Base-by-base conservation (phyloP, 2,113 vertebrate species). In the Empidonax alnorum region DNA sequence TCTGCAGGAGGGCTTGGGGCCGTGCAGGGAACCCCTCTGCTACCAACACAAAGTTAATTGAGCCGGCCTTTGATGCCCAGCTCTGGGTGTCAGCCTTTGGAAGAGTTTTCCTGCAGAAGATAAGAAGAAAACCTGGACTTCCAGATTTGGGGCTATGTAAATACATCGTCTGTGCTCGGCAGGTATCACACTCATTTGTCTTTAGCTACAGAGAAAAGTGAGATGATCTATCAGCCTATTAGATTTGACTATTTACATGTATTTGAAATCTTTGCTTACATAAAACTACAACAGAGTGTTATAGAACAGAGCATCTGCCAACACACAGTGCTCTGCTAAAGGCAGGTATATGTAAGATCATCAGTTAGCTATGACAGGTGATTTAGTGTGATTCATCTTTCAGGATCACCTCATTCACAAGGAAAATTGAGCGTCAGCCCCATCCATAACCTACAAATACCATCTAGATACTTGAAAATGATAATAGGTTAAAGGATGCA, bases 331-430 rank as follows among this genome's bases (percentile, higher is more conserved):
- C 35, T 88, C 81, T 78, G 73, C 84, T 83, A 37, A 95, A 95
- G 68, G 91, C 93, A 95, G 81, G 86, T 87, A 55, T 44, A 42
- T 39, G 66, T 47, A 88, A 92, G 75, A 95, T 81, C 90, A 93
- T 95, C 92, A 92, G 49, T 94, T 77, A 89, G 77, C 90, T 87
- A 18, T 94, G 89, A 93, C 94, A 97, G 96, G 85, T 72, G 33
- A 97, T 96, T 96, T 93, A 77, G 73, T 19, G 78, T 97, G 97
- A 97, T 97, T 98, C 96, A 97, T 96, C 95, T 96, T 94, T 59
- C 93, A 97, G 89, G 87, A 96, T 93, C 92, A 84, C 66, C 95
- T 97, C 95, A 96, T 86, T 97, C 96, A 96, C 76, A 95, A 96
- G 73, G 92, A 95, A 97, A 97, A 97, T 50, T 90, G 92, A 97